A percentile compares a stretch with the other conserved stretches of the same genome.
Evolutionary conservation across 2,113 vertebrate species (phyloP).

Genomic region (Verasper variegatus): DNA sequence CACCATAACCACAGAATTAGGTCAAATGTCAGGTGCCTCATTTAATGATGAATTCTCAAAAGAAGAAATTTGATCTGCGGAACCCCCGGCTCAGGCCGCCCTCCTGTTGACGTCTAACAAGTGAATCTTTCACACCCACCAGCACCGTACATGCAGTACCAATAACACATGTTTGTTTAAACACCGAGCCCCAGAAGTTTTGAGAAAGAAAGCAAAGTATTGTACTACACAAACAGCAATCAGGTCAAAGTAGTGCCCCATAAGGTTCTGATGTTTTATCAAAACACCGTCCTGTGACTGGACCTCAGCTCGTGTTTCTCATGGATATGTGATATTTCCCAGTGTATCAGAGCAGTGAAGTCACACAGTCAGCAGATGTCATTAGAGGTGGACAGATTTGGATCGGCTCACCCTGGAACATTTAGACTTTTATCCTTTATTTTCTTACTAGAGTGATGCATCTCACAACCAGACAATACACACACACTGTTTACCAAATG

Average conservation of each 20-base stretch:
- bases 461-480: background rate
- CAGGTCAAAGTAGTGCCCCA: conserved; percentile 16
- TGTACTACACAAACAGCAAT: conserved; percentile 53
- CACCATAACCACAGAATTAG: conserved; percentile 5
- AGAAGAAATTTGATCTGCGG: conserved; percentile 29
- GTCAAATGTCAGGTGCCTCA: conserved; percentile 33
- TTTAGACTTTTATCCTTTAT: no score
- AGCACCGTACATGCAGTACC: conserved; percentile 2
- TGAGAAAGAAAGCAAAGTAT: conserved; percentile 58
- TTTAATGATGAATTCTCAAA: conserved; percentile 17
- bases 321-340: background rate
- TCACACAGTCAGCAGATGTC: background rate
- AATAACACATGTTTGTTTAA: conserved; percentile 61
- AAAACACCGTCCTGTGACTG: conserved; percentile 48
- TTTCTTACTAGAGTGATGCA: background rate
- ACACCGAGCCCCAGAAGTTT: conserved; percentile 33
- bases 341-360: background rate
- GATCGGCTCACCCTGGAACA: background rate
- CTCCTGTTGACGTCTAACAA: conserved; percentile 41
- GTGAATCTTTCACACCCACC: conserved; percentile 19
- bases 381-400: background rate
- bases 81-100: background rate
- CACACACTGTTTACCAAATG: background rate
- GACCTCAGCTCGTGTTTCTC: background rate
- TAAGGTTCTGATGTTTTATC: conserved; percentile 10